Base-by-base conservation (phyloP, 2,113 vertebrate genomes). In the Anthoscopus minutus region DNA sequence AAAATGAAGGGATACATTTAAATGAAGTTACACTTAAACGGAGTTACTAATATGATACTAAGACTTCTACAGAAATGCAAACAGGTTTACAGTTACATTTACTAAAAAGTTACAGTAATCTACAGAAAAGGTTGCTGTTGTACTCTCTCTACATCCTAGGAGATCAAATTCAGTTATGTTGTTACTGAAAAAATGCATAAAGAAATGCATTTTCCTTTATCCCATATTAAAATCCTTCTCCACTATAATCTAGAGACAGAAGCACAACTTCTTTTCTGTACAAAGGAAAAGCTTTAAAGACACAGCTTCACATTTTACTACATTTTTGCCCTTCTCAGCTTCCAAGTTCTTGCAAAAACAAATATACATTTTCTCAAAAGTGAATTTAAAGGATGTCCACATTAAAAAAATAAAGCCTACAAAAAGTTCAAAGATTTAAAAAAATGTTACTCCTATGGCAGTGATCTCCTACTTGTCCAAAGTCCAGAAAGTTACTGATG, bases 381-480 rank as follows among this genome's bases (percentile, higher is more conserved):
- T 95, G 97, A 98, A 98, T 97, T 97, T 96, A 95, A 98, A 96
- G 96, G 96, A 98, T 97, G 97, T 96, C 96, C 98, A 98, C 97
- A 98, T 98, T 98, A 98, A 98, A 98, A 98, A 98, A 98, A 98
- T 98, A 98, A 98, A 98, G 96, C 96, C 98, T 98, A 98, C 98
- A 98, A 98, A 98, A 98, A 94, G 98, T 98, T 98, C 97, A 92
- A 97, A 98, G 77, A 93, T 97, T 97, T 98, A 97, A 98, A 97
- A 96, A 98, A 98, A 98, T 94, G 97, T 96, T 97, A 97, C 94
- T 97, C 81, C 91, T 97, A 98, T 98, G 97, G 97, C 97, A 98
- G 96, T 98, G 96, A 98, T 98, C 97, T 98, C 97, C 97, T 97
- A 97, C 93, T 96, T 96, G 97, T 98, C 96, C 97, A 88, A 92